Conservation (phyloP, 1,140 invertebrate species). For the Rhagoletis pomonella region DNA sequence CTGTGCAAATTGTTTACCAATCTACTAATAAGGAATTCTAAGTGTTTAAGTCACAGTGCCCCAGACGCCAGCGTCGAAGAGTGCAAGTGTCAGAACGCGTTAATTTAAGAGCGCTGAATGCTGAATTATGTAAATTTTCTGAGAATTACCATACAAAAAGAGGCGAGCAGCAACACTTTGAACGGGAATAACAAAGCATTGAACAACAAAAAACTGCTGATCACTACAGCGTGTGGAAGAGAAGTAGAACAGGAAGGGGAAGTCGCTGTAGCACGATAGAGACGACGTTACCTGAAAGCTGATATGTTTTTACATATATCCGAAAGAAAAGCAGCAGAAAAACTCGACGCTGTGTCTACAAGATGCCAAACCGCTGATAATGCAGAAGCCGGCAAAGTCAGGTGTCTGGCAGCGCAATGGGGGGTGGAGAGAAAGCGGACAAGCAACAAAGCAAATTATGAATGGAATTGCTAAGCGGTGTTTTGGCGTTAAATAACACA, state of each 20-base stretch:
- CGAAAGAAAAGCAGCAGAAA: neutral
- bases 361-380: constrained; percentile 4
- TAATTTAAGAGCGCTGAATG: constrained; percentile 53
- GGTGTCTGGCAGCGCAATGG: neutral
- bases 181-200: neutral
- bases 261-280: neutral
- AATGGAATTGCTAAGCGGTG: neutral
- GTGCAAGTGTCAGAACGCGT: constrained; percentile 6
- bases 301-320: neutral
- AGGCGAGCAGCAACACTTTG: constrained; percentile 55
- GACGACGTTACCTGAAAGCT: neutral
- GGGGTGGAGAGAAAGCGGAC: neutral
- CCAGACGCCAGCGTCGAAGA: neutral
- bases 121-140: constrained; percentile 69
- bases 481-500: neutral
- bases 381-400: neutral
- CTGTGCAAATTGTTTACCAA: too few species aligned
- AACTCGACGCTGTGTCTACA: neutral
- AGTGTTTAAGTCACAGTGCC: neutral
- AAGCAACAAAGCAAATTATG: neutral
- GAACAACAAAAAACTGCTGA: neutral
- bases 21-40: too few species aligned
- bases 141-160: constrained; percentile 71
- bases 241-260: neutral
- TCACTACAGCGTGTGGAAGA: neutral